A percentile compares a stretch with the other conserved stretches of the same genome.
These are phyloP conservation scores for Orius laevigatus DNA, from an alignment of 1,140 invertebrate genomes.

Conservation along the genomic window DNA sequence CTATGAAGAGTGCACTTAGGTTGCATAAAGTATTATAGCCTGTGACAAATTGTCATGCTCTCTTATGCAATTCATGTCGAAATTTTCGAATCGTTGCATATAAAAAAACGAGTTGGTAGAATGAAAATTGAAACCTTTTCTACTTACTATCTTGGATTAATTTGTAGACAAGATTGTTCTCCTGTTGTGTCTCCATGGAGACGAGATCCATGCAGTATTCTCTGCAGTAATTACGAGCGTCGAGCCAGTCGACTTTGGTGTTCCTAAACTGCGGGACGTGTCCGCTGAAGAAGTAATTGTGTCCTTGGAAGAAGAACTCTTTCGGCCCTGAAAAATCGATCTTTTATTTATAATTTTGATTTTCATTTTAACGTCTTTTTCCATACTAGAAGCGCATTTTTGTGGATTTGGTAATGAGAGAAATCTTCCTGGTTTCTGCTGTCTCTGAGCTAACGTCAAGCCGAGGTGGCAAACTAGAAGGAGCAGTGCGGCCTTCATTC, in stretches of 20 bases:
- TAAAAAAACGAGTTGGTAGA: too few relatives aligned
- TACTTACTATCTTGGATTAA: constrained; percentile 66
- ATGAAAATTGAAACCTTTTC: too few relatives aligned
- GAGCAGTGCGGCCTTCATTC: constrained; percentile 7
- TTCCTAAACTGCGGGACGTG: constrained; percentile 60
- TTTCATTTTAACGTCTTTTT: neutral
- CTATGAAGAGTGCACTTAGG: too few relatives aligned
- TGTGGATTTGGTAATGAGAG: constrained; percentile 56
- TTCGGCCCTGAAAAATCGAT: constrained; percentile 51
- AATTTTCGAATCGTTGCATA: too few relatives aligned
- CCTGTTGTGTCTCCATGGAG: constrained; percentile 71
- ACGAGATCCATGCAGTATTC: constrained; percentile 87
- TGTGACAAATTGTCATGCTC: too few relatives aligned
- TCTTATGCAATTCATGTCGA: too few relatives aligned
- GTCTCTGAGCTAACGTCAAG: constrained; percentile 1
- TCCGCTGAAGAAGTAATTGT: constrained; percentile 77
- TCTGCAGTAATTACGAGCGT: constrained; percentile 73
- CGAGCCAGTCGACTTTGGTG: constrained; percentile 74
- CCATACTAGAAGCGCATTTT: constrained; percentile 71
- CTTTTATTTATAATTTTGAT: neutral
- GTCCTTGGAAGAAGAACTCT: constrained; percentile 68
- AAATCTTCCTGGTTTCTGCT: constrained; percentile 44
- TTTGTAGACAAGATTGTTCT: constrained; percentile 75
- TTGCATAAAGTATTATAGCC: too few relatives aligned
- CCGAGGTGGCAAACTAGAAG: neutral